phyloP scores from a whole-genome alignment of 1,140 invertebrate species.

The Pogonus chalceus region DNA sequence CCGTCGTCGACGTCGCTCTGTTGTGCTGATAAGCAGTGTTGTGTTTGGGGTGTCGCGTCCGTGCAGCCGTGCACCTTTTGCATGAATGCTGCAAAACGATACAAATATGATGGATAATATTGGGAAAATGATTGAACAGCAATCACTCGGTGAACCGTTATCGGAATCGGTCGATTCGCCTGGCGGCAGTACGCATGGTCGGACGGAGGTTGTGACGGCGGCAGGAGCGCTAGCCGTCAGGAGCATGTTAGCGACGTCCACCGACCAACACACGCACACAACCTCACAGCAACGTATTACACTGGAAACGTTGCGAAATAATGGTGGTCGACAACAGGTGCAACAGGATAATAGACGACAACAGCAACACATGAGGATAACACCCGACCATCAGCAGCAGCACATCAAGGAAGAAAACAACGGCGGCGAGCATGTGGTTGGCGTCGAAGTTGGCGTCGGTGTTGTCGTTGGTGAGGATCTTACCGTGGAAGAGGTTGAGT shows the following conservation, averaged over 20 bases:
- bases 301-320: background rate
- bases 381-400: constrained; percentile 12
- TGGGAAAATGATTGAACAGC: constrained; percentile 52
- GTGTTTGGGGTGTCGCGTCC: constrained; percentile 9
- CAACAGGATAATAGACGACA: constrained; percentile 13
- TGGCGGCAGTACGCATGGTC: constrained; percentile 38
- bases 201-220: constrained; percentile 37
- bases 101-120: constrained; percentile 48
- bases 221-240: constrained; percentile 38
- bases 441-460: constrained; percentile 26
- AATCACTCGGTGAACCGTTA: constrained; percentile 47
- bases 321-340: constrained; percentile 13
- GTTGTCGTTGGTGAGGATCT: constrained; percentile 29
- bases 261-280: constrained; percentile 15
- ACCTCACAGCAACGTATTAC: constrained; percentile 18
- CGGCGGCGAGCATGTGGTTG: constrained; percentile 27
- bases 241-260: constrained; percentile 38
- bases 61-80: constrained; percentile 13
- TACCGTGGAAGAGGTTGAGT: constrained; percentile 30
- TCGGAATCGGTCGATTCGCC: constrained; percentile 45
- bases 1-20: background rate
- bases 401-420: constrained; percentile 18
- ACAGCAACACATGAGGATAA: constrained; percentile 12
- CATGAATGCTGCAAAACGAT: constrained; percentile 12
- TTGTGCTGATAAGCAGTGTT: constrained; percentile 8